Percentiles rank a stretch among this genome's conserved stretches.
These are phyloP conservation scores for Bergia sp. DNA, from an alignment of 92 coral and sea anemone genomes.

Conservation along the genomic window DNA sequence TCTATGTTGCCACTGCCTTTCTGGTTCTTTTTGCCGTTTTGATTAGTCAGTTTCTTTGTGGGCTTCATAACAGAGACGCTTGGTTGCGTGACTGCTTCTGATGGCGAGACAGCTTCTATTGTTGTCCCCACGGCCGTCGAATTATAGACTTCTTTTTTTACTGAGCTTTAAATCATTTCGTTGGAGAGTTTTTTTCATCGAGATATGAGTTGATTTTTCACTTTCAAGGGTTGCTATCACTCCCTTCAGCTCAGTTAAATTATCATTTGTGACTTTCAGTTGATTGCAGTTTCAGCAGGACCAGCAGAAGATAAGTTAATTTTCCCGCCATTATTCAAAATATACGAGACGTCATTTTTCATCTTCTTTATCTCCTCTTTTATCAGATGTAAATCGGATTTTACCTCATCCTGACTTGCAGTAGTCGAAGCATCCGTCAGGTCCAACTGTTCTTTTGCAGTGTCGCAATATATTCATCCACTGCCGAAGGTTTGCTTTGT, in stretches of 20 bases:
- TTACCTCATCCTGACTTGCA: not conserved
- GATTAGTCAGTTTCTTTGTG: conserved; percentile 11
- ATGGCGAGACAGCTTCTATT: conserved; percentile 38
- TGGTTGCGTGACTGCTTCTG: conserved; percentile 34
- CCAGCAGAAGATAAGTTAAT: not conserved
- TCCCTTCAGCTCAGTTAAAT: conserved; percentile 43
- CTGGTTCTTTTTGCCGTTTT: conserved; percentile 15
- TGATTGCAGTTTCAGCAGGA: not conserved
- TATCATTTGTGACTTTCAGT: conserved; percentile 29
- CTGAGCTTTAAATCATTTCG: conserved; percentile 25
- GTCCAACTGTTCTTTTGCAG: not conserved
- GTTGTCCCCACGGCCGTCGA: conserved; percentile 27
- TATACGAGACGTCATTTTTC: conserved; percentile 11
- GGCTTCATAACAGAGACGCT: conserved; percentile 16
- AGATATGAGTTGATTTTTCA: conserved; percentile 46
- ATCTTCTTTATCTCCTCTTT: conserved; percentile 37
- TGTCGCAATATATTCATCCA: not conserved
- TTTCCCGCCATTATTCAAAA: conserved; percentile 52
- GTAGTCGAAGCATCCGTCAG: conserved; percentile 12
- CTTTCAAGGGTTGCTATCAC: conserved; percentile 33
- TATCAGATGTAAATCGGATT: not conserved
- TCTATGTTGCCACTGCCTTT: not conserved
- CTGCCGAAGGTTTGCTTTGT: not conserved
- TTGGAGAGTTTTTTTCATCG: conserved; percentile 30
- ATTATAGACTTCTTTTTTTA: not conserved